A percentile compares a stretch with the other conserved stretches of the same genome.
phyloP scores from a whole-genome alignment of 2,888 invertebrate species.

The Pherbina coryleti region DNA sequence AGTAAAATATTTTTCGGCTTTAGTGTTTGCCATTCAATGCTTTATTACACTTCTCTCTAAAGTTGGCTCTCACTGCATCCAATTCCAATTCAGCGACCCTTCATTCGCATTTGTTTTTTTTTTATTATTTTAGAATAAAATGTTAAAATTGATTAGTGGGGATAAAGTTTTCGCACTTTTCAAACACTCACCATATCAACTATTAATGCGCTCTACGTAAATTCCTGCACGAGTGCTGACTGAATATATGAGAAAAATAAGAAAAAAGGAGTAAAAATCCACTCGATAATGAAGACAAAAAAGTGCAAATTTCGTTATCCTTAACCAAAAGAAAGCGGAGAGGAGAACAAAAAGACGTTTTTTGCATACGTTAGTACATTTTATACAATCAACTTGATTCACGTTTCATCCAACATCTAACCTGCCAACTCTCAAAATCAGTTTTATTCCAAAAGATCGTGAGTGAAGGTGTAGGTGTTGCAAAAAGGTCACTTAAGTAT shows the following conservation, averaged over 20 bases:
- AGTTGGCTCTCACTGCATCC: not conserved
- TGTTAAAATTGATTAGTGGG: constrained; percentile 23
- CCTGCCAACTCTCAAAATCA: not conserved
- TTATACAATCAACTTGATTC: not conserved
- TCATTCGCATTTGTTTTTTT: not conserved
- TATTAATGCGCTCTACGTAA: not conserved
- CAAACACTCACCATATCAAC: not conserved
- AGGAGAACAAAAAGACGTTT: constrained; percentile 9
- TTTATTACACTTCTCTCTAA: too few species aligned
- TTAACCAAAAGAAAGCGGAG: not conserved
- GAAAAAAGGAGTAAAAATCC: not conserved
- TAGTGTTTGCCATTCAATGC: not conserved
- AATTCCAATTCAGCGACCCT: not conserved
- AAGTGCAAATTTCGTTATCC: constrained; percentile 34
- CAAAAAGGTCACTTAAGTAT: constrained; percentile 9
- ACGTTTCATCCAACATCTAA: constrained; percentile 1
- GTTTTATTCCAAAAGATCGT: not conserved
- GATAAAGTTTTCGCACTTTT: constrained; percentile 31
- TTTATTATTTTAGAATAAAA: not conserved
- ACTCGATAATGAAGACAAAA: constrained; percentile 29
- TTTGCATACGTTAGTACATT: constrained; percentile 28
- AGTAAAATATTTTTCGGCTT: not conserved
- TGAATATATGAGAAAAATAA: not conserved
- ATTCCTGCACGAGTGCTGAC: not conserved
- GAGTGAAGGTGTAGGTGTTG: not conserved